Evolutionary conservation across 2,113 vertebrate genomes (phyloP), one percentile per base, ranked within the genome.

Genomic region (Anarrhichthys ocellatus): DNA sequence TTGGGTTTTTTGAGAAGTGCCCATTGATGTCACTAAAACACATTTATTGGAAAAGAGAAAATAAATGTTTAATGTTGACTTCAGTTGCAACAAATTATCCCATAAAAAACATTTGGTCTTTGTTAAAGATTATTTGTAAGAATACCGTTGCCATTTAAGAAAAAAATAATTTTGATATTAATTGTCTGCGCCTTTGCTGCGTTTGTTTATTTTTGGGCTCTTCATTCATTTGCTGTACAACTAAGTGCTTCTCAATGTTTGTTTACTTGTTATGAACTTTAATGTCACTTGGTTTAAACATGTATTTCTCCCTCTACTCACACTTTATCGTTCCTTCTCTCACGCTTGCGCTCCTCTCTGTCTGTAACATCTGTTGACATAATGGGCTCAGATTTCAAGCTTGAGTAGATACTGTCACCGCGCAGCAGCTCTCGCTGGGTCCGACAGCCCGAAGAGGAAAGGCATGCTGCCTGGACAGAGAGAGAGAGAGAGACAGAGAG

Each of bases 351-450:
- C 85, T 87, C 84, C 87, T 88, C 68, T 72, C 86, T 86, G 85
- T 79, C 78, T 63, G 61, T 93, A 94, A 95, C 91, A 86, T 92
- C 87, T 91, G 91, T 87, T 93, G 93, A 93, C 92, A 93, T 90
- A 94, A 94, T 93, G 91, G 92, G 88, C 91, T 92, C 92, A 92
- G 79, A 94, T 93, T 93, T 94, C 90, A 89, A 88, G 92, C 91
- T 82, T 70, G 93, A 94, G 93, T 92, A 94, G 90, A 85, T 71
- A 20, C 82, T 87, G 80, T 82, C 85, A 73, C 81, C 86, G 78
- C 20, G 48, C 81, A 32, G 87, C 74, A 72, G 75, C 74, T 78
- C 81, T 72, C 9, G 66, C 59, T 61, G 73, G 48, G 24, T 78
- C 42, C 24, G 63, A 75, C 72, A 63, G 84, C 83, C 77, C 62